These are phyloP conservation scores for Ecliptopera silaceata DNA, from an alignment of 2,888 invertebrate genomes.

Conservation along the genomic window DNA sequence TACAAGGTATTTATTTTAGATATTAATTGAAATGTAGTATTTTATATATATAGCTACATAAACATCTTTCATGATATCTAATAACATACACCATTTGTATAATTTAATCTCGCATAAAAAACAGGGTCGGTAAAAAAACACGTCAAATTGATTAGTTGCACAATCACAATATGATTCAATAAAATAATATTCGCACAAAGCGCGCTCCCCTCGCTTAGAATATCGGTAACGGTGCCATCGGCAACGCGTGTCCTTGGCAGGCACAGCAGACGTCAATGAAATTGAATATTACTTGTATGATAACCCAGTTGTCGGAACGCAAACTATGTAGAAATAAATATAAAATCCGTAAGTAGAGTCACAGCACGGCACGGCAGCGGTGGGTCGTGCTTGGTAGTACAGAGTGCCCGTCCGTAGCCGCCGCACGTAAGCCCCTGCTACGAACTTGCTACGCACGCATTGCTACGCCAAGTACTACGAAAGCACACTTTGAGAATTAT, in stretches of 20 bases:
- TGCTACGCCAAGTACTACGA: constrained; percentile 35
- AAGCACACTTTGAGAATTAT: constrained; percentile 15
- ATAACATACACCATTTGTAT: no score
- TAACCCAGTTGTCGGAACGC: constrained; percentile 77
- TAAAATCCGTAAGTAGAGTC: constrained; percentile 67
- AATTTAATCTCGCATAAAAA: no score
- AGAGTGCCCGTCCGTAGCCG: constrained; percentile 68
- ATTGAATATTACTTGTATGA: constrained; percentile 74
- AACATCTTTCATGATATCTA: no score
- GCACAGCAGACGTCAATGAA: constrained; percentile 73
- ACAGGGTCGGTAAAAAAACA: constrained; percentile 36
- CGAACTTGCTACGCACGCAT: constrained; percentile 66
- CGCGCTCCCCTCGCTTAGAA: constrained; percentile 46
- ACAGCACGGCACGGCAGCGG: constrained; percentile 45
- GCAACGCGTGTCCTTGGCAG: constrained; percentile 72
- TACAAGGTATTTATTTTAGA: no score
- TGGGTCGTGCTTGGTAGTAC: constrained; percentile 58
- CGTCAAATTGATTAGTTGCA: constrained; percentile 48
- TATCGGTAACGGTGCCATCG: constrained; percentile 58
- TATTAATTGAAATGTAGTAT: no score
- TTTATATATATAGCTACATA: no score
- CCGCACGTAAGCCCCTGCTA: constrained; percentile 75
- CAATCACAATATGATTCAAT: constrained; percentile 44
- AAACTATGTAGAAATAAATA: constrained; percentile 53
- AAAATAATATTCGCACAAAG: constrained; percentile 49